These are phyloP conservation scores for Sebastiscus albofasciatus DNA, from an alignment of 2,797 vertebrate genomes.

Conservation along the genomic window DNA sequence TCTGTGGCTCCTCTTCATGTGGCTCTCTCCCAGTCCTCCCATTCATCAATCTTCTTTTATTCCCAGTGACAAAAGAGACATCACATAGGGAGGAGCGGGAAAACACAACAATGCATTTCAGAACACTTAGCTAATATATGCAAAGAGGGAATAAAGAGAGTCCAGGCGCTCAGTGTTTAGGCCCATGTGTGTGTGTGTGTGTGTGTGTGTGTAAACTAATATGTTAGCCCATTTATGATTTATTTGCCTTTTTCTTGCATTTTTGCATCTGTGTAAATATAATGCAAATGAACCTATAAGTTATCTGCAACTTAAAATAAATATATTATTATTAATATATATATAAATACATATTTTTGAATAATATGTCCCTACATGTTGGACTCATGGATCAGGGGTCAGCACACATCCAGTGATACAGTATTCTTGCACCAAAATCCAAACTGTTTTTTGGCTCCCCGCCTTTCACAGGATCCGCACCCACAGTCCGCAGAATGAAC, in stretches of 20 bases:
- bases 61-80: slow-evolving; percentile 79
- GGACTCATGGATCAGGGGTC: background rate
- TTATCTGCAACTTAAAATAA: background rate
- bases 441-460: slow-evolving; percentile 1
- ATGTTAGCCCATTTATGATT: background rate
- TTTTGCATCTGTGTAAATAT: background rate
- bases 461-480: slow-evolving; percentile 25
- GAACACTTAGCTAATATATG: slow-evolving; percentile 72
- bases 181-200: slow-evolving; percentile 31
- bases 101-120: slow-evolving; percentile 77
- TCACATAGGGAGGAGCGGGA: slow-evolving; percentile 78
- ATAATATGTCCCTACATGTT: background rate
- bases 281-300: background rate
- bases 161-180: slow-evolving; percentile 21
- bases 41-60: slow-evolving; percentile 79
- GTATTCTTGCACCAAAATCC: slow-evolving; percentile 2
- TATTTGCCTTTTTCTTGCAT: background rate
- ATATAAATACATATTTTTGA: background rate
- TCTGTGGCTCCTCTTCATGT: background rate
- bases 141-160: slow-evolving; percentile 68
- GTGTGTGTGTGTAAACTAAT: slow-evolving; percentile 11
- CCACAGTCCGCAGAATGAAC: slow-evolving; percentile 48
- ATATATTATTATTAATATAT: background rate
- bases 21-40: slow-evolving; percentile 34
- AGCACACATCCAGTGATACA: background rate